A percentile compares a stretch with the other conserved stretches of the same genome.
These are phyloP conservation scores for Sisor rabdophorus DNA, from an alignment of 2,113 vertebrate species.

Conservation along the genomic window DNA sequence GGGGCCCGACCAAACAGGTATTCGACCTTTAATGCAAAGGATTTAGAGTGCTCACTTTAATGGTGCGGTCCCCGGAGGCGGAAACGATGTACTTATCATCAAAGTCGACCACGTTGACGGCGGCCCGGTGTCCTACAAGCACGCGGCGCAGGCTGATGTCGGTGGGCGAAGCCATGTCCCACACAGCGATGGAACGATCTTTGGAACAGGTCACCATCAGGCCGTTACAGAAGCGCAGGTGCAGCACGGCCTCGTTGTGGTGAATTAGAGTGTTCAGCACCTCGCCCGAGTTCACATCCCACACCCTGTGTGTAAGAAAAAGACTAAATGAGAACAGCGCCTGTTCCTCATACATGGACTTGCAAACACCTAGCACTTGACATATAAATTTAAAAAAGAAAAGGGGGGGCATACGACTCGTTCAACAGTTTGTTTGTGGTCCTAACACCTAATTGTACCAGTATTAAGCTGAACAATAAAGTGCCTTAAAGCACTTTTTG, in stretches of 20 bases:
- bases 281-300: conserved; percentile 95
- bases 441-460: too few relatives aligned
- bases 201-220: conserved; percentile 98
- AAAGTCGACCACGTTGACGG: conserved; percentile 95
- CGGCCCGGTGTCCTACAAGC: conserved; percentile 90
- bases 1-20: too few relatives aligned
- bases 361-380: too few relatives aligned
- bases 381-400: too few relatives aligned
- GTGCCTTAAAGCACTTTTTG: too few relatives aligned
- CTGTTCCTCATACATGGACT: not conserved
- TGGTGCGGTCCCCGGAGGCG: conserved; percentile 95
- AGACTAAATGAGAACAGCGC: not conserved
- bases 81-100: conserved; percentile 99
- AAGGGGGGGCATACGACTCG: too few relatives aligned
- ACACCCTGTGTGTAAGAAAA: conserved; percentile 72
- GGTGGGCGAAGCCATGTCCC: conserved; percentile 98
- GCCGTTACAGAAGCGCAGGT: conserved; percentile 92
- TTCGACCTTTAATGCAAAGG: too few relatives aligned
- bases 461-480: too few relatives aligned
- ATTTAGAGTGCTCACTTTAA: conserved; percentile 75
- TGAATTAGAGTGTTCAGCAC: conserved; percentile 97
- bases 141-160: conserved; percentile 96
- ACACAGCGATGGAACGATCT: conserved; percentile 96
- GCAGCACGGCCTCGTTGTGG: conserved; percentile 95
- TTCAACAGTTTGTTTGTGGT: too few relatives aligned